These are phyloP conservation scores for Catotricha subobsoleta DNA, from an alignment of 2,888 invertebrate species.

Conservation along the genomic window DNA sequence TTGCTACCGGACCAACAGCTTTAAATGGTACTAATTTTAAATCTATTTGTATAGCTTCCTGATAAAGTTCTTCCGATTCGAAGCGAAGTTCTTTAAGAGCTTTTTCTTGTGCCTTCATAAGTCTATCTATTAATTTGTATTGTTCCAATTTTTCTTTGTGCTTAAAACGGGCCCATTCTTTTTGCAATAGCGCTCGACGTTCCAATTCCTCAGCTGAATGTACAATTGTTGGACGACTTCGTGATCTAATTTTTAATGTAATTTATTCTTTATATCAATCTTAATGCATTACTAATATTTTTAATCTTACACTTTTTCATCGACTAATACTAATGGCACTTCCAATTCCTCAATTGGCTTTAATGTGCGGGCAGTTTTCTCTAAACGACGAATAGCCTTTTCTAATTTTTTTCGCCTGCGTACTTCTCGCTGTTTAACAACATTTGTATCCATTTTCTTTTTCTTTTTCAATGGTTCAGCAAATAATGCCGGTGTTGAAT, in stretches of 20 bases:
- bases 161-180: constrained; percentile 61
- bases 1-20: constrained; percentile 55
- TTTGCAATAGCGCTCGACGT: constrained; percentile 42
- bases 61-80: constrained; percentile 73
- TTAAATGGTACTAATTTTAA: constrained; percentile 46
- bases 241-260: constrained; percentile 26
- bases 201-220: constrained; percentile 42
- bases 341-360: constrained; percentile 85
- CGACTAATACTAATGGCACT: constrained; percentile 42
- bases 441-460: constrained; percentile 63
- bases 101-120: constrained; percentile 49
- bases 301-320: constrained; percentile 37
- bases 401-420: constrained; percentile 66
- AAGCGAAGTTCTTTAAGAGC: constrained; percentile 63
- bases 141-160: constrained; percentile 42
- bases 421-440: constrained; percentile 65
- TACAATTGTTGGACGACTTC: constrained; percentile 32
- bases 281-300: neutral
- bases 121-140: constrained; percentile 46
- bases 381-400: constrained; percentile 65
- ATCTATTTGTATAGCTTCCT: constrained; percentile 71
- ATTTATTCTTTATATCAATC: neutral
- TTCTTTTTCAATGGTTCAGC: constrained; percentile 85
- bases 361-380: constrained; percentile 61
- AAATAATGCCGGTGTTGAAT: constrained; percentile 21